Evolutionary conservation across 2,797 vertebrate species (phyloP), one percentile per base, ranked within the genome.

Genomic region (Setipinna tenuifilis): DNA sequence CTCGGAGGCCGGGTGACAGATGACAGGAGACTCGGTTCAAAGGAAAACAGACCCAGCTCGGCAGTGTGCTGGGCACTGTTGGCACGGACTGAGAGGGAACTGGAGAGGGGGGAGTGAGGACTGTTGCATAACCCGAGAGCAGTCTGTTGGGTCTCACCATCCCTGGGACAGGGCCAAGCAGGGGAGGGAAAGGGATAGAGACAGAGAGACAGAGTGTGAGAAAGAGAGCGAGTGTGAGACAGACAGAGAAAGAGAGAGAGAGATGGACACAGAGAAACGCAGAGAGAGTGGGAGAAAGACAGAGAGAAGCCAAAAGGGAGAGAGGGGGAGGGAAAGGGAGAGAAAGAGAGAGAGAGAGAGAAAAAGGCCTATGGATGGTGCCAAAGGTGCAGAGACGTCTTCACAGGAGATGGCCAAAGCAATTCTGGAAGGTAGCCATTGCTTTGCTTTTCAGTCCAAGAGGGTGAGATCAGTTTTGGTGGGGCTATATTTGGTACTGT

Each of bases 41-140:
- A 87, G 85, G 65, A 85, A 78, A 89, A 86, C 88, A 89, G 88
- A 84, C 87, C 87, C 84, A 83, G 82, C 85, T 0, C 88, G 80
- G 86, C n/a, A 82, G 87, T 84, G 83, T 85, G 84, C 87, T 50
- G 25, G 82, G 82, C 75, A 85, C 14, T 28, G 85, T 80, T 90
- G 89, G 89, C 89, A 90, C 71, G 35, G 81, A 65, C 83, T 83
- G 61, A 87, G 61, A 78, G 84, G 57, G 87, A 19, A 14, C 16
- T 21, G n/a, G 12, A 21, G 7, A 25, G 28, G 71, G 14, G 71
- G 21, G 71, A 41, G 7, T 6, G 82, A 9, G 57, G 35, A 48
- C 28, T 50, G 61, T 83, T 83, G 41, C 59, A 28, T 83, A 48
- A 83, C 83, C 31, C 41, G 21, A 78, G 35, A 78, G 71, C 71